Percentiles rank a stretch among this genome's conserved stretches.
phyloP scores from a whole-genome alignment of 2,113 vertebrate species.

The Cyanoderma ruficeps region DNA sequence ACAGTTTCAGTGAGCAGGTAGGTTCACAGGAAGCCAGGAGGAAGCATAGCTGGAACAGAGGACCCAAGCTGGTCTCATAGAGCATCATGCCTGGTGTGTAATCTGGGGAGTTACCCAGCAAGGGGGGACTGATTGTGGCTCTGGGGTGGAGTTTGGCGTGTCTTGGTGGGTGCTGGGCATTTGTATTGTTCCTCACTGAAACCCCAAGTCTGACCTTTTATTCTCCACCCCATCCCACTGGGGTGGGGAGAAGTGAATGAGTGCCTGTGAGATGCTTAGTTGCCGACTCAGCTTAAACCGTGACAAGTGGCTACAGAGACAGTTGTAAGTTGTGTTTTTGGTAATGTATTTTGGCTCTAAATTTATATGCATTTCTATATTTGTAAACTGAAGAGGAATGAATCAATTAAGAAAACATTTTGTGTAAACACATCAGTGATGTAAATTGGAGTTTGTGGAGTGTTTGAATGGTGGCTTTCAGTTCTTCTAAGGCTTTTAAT shows the following conservation, averaged over 20 bases:
- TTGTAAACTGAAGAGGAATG: background rate
- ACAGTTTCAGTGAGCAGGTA: background rate
- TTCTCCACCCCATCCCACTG: background rate
- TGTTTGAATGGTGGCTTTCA: background rate
- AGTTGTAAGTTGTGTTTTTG: background rate
- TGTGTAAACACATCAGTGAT: background rate
- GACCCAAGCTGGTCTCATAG: background rate
- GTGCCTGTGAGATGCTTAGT: background rate
- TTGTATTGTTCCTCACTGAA: background rate
- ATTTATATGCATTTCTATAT: background rate
- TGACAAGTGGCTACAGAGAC: background rate
- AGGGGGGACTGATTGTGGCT: fast-evolving
- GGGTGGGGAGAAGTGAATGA: background rate
- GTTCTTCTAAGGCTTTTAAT: background rate
- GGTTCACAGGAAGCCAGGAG: background rate
- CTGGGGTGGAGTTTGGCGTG: background rate
- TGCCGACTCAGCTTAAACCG: background rate
- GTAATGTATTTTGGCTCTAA: background rate
- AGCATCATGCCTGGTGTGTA: background rate
- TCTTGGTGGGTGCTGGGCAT: no score
- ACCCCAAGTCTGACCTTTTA: background rate
- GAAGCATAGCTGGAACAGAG: no score
- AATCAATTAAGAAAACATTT: background rate
- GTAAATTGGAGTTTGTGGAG: background rate
- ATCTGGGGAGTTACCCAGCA: background rate